Percentiles rank a stretch among this genome's conserved stretches.
Conservation (phyloP, 2,113 vertebrate genomes). For the Myrmecobius fasciatus region DNA sequence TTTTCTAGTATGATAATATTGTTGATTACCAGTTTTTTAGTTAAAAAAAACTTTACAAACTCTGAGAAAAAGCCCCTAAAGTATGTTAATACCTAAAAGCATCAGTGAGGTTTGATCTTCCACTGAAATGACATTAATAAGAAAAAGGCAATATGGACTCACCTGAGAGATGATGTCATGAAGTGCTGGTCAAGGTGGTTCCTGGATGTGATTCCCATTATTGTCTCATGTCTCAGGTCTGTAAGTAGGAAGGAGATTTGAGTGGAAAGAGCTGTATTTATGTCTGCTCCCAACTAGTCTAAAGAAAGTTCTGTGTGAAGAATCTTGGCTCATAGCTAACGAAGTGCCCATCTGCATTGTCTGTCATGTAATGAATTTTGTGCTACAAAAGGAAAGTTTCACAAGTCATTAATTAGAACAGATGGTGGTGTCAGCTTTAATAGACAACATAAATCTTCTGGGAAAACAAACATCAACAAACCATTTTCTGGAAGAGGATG, state of each 20-base stretch:
- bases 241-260: not conserved
- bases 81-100: not conserved
- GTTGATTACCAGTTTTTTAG: not conserved
- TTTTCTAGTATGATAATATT: not conserved
- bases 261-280: not conserved
- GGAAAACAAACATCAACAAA: conserved; percentile 65
- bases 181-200: not conserved
- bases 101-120: not conserved
- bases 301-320: not conserved
- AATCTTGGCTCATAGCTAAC: conserved; percentile 35
- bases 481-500: conserved; percentile 17
- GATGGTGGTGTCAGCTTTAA: conserved; percentile 53
- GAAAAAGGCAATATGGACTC: not conserved
- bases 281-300: not conserved
- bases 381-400: conserved; percentile 53
- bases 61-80: not conserved
- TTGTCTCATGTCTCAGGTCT: not conserved
- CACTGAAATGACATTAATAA: not conserved
- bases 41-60: not conserved
- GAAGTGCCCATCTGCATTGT: conserved; percentile 39
- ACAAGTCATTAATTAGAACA: conserved; percentile 72
- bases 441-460: conserved; percentile 51
- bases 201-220: not conserved
- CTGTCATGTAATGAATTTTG: conserved; percentile 21
- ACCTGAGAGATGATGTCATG: not conserved